Evolutionary conservation across 2,113 vertebrate genomes (phyloP), one percentile per base, ranked within the genome.

Genomic region (Capreolus pygargus): DNA sequence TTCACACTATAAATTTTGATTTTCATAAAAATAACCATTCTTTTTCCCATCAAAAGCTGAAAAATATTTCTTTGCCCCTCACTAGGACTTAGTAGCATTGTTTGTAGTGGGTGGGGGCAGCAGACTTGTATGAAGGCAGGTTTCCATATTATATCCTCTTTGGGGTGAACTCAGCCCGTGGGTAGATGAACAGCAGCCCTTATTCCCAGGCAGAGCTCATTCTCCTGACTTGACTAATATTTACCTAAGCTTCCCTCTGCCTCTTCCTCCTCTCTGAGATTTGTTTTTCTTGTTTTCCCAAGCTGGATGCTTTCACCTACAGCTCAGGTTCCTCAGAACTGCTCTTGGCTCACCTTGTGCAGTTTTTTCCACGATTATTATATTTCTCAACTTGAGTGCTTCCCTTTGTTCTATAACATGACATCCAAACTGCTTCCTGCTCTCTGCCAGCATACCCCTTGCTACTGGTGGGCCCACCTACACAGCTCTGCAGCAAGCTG

Each of bases 311-410:
- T 94, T 92, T 95, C 28, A 88, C 90, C 93, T 76, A 58, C 33
- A 92, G 5, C 39, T 97, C 90, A 81, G 4, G 61, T 94, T 97
- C 88, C 82, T 96, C 1, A 43, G 85, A 98, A 97, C 61, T 97
- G 39, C 47, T 84, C 50, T 94, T 94, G 96, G 76, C 91, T 97
- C 54, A 33, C 52, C 45, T 76, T 90, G 28, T 30, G 11, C 52
- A 15, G 60, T 92, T 86, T 94, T 97, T 74, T 87, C 52, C 86
- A 36, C 0, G 0, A 64, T 67, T 23, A 74, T 90, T 52, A 14
- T n/a, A 86, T 76, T 92, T 90, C 54, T 28, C 47, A 94, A 94
- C 33, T 9, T 36, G 39, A 16, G 21, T 47, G 30, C 64, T 85
- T 92, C 21, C 81, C 67, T 89, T 96, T 94, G 79, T 33, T 54